These are phyloP conservation scores for Argyresthia goedartella DNA, from an alignment of 2,888 invertebrate species.

Conservation along the genomic window DNA sequence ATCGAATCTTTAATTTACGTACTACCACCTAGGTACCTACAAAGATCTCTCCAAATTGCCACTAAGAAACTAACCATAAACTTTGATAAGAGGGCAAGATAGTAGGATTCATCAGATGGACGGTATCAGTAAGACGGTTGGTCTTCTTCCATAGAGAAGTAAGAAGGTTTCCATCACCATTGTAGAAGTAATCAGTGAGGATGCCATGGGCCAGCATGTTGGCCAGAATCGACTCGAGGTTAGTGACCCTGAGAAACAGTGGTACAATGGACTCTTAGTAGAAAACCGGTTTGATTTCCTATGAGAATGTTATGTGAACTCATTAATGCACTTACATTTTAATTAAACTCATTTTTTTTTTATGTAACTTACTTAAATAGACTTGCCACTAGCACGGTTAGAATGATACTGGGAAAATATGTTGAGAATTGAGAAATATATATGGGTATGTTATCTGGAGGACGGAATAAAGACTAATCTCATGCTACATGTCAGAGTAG, in stretches of 20 bases:
- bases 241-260: conserved; percentile 32
- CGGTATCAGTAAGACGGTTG: neutral
- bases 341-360: too few relatives aligned
- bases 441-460: too few relatives aligned
- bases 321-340: too few relatives aligned
- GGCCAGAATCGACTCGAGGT: conserved; percentile 34
- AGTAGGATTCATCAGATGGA: neutral
- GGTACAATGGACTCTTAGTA: conserved; percentile 1
- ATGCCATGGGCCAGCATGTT: conserved; percentile 39
- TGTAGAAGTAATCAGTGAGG: conserved; percentile 33
- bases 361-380: too few relatives aligned
- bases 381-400: too few relatives aligned
- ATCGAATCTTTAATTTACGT: neutral
- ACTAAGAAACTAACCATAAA: neutral
- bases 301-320: too few relatives aligned
- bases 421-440: too few relatives aligned
- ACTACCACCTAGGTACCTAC: neutral
- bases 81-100: neutral
- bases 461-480: too few relatives aligned
- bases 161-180: conserved; percentile 32
- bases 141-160: conserved; percentile 34
- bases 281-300: too few relatives aligned
- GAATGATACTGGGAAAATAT: too few relatives aligned
- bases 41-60: neutral
- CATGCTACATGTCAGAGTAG: too few relatives aligned